Evolutionary conservation across 92 coral and sea anemone species (phyloP).

Genomic region (Bergia sp.): DNA sequence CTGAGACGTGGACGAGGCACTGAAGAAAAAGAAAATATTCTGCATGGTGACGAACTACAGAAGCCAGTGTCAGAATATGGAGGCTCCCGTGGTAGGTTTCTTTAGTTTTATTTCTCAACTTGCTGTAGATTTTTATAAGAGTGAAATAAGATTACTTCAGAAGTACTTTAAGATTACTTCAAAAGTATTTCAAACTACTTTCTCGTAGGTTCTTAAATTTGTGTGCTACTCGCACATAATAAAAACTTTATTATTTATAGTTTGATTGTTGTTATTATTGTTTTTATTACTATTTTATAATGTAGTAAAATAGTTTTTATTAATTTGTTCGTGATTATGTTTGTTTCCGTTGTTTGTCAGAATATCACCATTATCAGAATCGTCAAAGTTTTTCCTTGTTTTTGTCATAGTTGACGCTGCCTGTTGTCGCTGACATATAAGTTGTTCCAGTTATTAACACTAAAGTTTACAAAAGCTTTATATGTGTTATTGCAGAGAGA

Average conservation of each 20-base stretch:
- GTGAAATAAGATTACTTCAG: not conserved
- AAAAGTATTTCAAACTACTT: too few relatives aligned
- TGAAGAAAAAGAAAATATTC: slow-evolving; percentile 1
- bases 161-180: not conserved
- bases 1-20: not conserved
- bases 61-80: not conserved
- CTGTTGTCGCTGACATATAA: too few relatives aligned
- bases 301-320: too few relatives aligned
- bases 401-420: too few relatives aligned
- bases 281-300: too few relatives aligned
- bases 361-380: not conserved
- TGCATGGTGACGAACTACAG: slow-evolving; percentile 26
- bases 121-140: not conserved
- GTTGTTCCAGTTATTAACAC: not conserved
- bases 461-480: too few relatives aligned
- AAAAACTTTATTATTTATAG: too few relatives aligned
- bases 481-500: too few relatives aligned
- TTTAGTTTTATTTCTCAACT: not conserved
- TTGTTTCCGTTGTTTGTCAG: not conserved
- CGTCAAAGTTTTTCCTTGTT: not conserved
- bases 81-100: not conserved
- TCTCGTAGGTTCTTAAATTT: too few relatives aligned
- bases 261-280: too few relatives aligned
- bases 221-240: too few relatives aligned
- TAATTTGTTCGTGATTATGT: too few relatives aligned